Conservation (phyloP, 2,797 vertebrate species). For the Neostethus bicornis region DNA sequence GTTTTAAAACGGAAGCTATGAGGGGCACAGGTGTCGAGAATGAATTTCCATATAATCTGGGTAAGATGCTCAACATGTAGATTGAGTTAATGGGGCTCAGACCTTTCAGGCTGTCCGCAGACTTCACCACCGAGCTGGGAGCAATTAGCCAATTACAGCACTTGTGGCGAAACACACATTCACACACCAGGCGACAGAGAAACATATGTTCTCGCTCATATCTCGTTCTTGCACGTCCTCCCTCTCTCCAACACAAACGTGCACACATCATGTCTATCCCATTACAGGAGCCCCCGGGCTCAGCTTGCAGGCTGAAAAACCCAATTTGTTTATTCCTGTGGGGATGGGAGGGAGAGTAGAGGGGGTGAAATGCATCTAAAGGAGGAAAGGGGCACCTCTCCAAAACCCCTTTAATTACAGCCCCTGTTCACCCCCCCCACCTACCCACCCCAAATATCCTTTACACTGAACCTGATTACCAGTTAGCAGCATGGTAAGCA, state of each 20-base stretch:
- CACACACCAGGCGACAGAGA: constrained; percentile 16
- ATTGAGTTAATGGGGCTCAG: constrained; percentile 62
- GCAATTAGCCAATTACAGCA: constrained; percentile 67
- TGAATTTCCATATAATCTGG: constrained; percentile 35
- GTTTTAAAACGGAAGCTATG: background rate
- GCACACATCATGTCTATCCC: constrained; percentile 56
- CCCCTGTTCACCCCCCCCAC: constrained; percentile 43
- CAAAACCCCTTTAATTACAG: constrained; percentile 78
- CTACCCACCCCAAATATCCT: constrained; percentile 27
- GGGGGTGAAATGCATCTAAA: constrained; percentile 76
- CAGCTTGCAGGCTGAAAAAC: constrained; percentile 75
- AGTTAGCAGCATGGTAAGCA: constrained; percentile 48
- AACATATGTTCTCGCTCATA: constrained; percentile 58
- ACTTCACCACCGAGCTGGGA: constrained; percentile 51
- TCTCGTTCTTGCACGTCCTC: constrained; percentile 28
- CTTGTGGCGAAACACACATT: constrained; percentile 37
- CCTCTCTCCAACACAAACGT: constrained; percentile 27
- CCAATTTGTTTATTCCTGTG: constrained; percentile 82
- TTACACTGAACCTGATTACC: constrained; percentile 71
- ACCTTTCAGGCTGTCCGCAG: constrained; percentile 50
- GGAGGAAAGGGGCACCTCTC: constrained; percentile 62
- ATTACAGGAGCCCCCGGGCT: constrained; percentile 69
- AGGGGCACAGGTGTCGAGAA: constrained; percentile 56
- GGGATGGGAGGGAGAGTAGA: constrained; percentile 66
- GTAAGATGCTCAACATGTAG: constrained; percentile 39